Conservation (phyloP, 2,888 invertebrate genomes). For the Malthinus seriepunctatus region DNA sequence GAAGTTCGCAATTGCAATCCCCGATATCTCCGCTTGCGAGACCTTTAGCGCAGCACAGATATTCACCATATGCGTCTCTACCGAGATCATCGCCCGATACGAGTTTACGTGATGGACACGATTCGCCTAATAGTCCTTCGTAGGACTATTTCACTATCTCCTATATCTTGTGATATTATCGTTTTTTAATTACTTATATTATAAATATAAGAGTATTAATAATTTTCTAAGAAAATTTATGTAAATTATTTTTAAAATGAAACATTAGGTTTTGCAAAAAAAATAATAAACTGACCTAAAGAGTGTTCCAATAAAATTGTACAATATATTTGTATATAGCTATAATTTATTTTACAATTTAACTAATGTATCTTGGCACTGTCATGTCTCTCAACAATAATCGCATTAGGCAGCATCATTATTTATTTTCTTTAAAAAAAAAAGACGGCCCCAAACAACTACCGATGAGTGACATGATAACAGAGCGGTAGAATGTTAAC, state of each 20-base stretch:
- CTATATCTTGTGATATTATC: conserved; percentile 32
- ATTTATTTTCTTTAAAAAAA: conserved; percentile 37
- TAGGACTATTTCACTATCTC: conserved; percentile 33
- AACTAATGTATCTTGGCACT: conserved; percentile 42
- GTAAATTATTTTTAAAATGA: conserved; percentile 21
- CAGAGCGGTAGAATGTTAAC: conserved; percentile 43
- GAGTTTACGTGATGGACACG: conserved; percentile 59
- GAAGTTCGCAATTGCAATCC: conserved; percentile 58
- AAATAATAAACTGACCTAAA: conserved; percentile 7
- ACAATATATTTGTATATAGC: conserved; percentile 46
- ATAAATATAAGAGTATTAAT: conserved; percentile 24
- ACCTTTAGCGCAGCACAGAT: conserved; percentile 59
- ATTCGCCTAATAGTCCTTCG: conserved; percentile 52
- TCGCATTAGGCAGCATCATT: conserved; percentile 45
- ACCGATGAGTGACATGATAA: conserved; percentile 45
- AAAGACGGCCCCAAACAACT: conserved; percentile 37
- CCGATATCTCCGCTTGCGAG: conserved; percentile 60
- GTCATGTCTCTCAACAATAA: conserved; percentile 45
- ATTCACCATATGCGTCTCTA: conserved; percentile 62
- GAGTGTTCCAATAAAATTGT: conserved; percentile 40
- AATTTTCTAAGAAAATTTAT: conserved; percentile 22
- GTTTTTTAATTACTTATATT: conserved; percentile 25
- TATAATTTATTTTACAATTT: conserved; percentile 48
- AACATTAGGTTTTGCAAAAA: conserved; percentile 2
- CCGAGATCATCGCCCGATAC: conserved; percentile 62